Evolutionary conservation across 1,140 invertebrate genomes (phyloP), one percentile per base, ranked within the genome.

Genomic region (Bathynomus jamesi): DNA sequence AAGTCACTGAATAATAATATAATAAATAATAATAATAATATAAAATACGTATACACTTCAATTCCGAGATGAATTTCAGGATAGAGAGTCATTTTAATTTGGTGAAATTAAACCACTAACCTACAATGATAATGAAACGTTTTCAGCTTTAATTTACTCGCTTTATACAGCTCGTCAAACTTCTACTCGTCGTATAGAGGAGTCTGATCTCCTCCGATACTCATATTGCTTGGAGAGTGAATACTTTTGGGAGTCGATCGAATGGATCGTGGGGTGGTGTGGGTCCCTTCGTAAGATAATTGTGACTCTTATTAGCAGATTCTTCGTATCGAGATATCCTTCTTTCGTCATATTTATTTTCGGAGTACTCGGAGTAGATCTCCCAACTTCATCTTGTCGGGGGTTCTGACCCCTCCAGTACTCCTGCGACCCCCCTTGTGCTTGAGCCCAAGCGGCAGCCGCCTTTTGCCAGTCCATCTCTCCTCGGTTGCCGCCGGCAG

Each of bases 391-490:
- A 17, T 68, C 67, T 64, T 73, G 73, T 72, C 63, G 10, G 65
- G 69, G 8, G 67, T 72, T 24, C 32, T 64, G 21, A 67, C 63
- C 3, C 68, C 68, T 7, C 17, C 63, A 30, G 64, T 29, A 30
- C 67, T 27, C 21, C 72, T 72, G n/a, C 61, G 69, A 70, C n/a
- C 73, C 70, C 53, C 76, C 72, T 78, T 79, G 76, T 73, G 83
- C 84, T 74, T 87, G 86, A 17, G 91, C 91, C 92, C 92, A 94
- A 62, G 91, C 90, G 79, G 90, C 90, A 0, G 92, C 92, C n/a
- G 90, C 90, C 78, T 91, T 91, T 71, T 89, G 86, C 92, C 91
- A 94, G 79, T 94, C 91, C 76, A 85, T 87, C 0, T 87, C 84
- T 79, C 90, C 86, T 73, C 70, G 32, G 28, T 70, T 70, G 7